phyloP scores from a whole-genome alignment of 2,113 vertebrate species.

The Psammodynastes pulverulentus region DNA sequence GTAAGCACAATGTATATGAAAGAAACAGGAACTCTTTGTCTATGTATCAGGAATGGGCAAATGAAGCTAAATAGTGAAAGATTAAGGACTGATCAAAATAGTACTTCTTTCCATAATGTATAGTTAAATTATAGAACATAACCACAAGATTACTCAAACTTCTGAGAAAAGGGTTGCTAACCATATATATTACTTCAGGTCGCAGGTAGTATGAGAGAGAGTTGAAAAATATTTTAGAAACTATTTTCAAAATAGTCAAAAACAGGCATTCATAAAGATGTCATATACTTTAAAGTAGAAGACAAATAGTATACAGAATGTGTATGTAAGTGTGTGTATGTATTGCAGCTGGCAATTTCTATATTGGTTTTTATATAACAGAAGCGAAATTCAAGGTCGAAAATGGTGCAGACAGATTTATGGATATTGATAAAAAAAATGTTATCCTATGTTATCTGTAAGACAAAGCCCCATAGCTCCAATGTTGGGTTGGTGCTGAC shows the following conservation, averaged over 20 bases:
- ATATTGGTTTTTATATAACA: neutral
- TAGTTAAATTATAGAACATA: neutral
- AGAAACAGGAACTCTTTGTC: neutral
- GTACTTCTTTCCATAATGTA: neutral
- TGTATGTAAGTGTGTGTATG: neutral
- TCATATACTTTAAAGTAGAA: neutral
- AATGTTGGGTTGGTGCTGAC: neutral
- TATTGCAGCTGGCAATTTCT: neutral
- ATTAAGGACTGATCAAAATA: neutral
- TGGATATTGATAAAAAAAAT: neutral
- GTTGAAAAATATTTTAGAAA: neutral
- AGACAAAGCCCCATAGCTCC: neutral
- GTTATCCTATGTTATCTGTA: neutral
- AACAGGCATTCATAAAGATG: neutral
- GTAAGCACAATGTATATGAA: neutral
- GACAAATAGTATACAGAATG: neutral
- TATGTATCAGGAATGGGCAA: neutral
- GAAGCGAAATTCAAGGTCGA: neutral
- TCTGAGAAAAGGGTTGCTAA: neutral
- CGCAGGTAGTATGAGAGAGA: neutral
- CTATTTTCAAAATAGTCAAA: neutral
- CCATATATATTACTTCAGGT: neutral
- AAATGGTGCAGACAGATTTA: conserved; percentile 8
- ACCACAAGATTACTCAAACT: neutral
- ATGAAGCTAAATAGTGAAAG: neutral